These are phyloP conservation scores for Drosophila repleta DNA, from an alignment of 1,140 invertebrate genomes.

Conservation along the genomic window DNA sequence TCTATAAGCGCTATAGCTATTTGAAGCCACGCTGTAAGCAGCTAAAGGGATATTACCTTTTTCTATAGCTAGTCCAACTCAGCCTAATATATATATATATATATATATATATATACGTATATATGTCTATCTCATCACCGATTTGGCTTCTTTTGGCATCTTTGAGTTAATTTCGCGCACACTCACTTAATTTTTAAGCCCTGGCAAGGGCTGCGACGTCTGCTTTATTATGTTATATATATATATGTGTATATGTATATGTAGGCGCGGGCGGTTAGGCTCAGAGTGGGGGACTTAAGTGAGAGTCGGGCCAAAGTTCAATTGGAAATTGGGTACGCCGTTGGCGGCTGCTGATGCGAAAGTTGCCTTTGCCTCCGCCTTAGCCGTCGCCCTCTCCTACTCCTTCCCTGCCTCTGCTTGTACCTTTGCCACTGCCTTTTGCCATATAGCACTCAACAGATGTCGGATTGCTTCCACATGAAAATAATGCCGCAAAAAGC, in stretches of 20 bases:
- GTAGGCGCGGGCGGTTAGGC: too few relatives aligned
- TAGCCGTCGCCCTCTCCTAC: background rate
- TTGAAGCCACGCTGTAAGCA: too few relatives aligned
- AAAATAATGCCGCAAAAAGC: conserved; percentile 13
- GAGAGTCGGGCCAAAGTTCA: conserved; percentile 26
- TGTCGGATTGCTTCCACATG: conserved; percentile 45
- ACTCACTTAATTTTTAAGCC: conserved; percentile 33
- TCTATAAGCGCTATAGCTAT: too few relatives aligned
- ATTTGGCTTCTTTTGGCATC: conserved; percentile 3
- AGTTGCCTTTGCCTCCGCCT: conserved; percentile 15
- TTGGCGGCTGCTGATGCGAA: conserved; percentile 19
- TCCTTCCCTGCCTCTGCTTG: background rate
- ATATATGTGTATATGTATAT: background rate
- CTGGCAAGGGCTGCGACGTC: conserved; percentile 1
- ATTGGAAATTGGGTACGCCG: conserved; percentile 38
- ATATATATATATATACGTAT: background rate
- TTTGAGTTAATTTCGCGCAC: conserved; percentile 6
- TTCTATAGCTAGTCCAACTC: too few relatives aligned
- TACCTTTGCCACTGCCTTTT: background rate
- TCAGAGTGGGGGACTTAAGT: background rate
- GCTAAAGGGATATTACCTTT: too few relatives aligned
- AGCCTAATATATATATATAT: too few relatives aligned
- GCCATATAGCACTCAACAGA: conserved; percentile 53
- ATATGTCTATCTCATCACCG: background rate
- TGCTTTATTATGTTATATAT: conserved; percentile 17